phyloP scores from a whole-genome alignment of 2,113 vertebrate species.

The Podilymbus podiceps region DNA sequence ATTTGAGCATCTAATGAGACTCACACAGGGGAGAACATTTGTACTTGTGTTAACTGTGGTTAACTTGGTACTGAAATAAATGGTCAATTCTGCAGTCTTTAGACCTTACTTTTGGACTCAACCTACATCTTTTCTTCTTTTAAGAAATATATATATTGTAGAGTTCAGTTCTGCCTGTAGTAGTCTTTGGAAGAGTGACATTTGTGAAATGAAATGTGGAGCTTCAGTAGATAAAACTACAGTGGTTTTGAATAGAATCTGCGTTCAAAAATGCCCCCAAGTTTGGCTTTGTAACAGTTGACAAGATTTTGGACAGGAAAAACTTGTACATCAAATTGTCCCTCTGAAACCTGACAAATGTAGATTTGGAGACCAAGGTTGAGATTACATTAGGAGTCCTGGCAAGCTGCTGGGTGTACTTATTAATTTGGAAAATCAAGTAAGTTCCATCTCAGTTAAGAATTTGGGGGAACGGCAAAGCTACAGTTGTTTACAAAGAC shows the following conservation, averaged over 20 bases:
- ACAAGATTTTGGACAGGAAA: not conserved
- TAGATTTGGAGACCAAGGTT: not conserved
- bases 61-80: not conserved
- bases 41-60: not conserved
- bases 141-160: not conserved
- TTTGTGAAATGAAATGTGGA: not conserved
- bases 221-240: not conserved
- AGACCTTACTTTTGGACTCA: not conserved
- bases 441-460: not conserved
- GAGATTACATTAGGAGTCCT: not conserved
- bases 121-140: not conserved
- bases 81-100: not conserved
- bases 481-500: not conserved
- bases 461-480: not conserved
- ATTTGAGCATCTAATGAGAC: not conserved
- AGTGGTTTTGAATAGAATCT: not conserved
- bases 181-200: not conserved
- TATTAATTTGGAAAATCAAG: not conserved
- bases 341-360: not conserved
- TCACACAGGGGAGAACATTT: not conserved
- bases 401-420: not conserved
- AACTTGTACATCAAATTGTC: not conserved
- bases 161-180: not conserved
- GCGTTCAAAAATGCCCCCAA: not conserved
- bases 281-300: not conserved